These are phyloP conservation scores for Suricata suricatta DNA, from an alignment of 2,113 vertebrate genomes.

Conservation along the genomic window DNA sequence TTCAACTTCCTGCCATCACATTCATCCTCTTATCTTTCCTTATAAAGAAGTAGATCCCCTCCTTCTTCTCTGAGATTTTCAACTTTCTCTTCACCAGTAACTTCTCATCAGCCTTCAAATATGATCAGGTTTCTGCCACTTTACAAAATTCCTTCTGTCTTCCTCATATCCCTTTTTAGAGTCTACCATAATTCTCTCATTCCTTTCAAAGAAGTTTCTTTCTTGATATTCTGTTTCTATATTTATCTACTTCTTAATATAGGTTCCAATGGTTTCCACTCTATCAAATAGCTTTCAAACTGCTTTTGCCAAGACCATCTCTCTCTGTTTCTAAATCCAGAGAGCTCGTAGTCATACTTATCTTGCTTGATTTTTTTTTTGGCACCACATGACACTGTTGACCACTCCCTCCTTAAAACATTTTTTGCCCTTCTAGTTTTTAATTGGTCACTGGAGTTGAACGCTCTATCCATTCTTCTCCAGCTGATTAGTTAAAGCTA, in stretches of 20 bases:
- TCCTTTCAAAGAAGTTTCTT: not conserved
- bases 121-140: not conserved
- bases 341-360: not conserved
- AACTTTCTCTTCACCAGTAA: not conserved
- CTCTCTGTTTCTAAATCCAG: not conserved
- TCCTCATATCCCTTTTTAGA: not conserved
- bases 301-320: not conserved
- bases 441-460: not conserved
- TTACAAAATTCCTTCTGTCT: not conserved
- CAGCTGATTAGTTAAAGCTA: not conserved
- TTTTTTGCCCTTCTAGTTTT: not conserved
- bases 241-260: not conserved
- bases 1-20: not conserved
- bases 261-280: not conserved
- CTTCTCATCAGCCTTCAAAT: not conserved
- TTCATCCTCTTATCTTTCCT: not conserved
- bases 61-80: not conserved
- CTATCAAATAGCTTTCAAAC: not conserved
- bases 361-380: not conserved
- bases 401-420: not conserved
- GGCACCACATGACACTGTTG: not conserved
- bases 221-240: conserved; percentile 30
- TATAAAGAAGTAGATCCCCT: not conserved
- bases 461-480: not conserved
- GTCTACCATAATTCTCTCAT: not conserved